A percentile compares a stretch with the other conserved stretches of the same genome.
Conservation (phyloP, 2,113 vertebrate species). For the Gadus chalcogrammus region DNA sequence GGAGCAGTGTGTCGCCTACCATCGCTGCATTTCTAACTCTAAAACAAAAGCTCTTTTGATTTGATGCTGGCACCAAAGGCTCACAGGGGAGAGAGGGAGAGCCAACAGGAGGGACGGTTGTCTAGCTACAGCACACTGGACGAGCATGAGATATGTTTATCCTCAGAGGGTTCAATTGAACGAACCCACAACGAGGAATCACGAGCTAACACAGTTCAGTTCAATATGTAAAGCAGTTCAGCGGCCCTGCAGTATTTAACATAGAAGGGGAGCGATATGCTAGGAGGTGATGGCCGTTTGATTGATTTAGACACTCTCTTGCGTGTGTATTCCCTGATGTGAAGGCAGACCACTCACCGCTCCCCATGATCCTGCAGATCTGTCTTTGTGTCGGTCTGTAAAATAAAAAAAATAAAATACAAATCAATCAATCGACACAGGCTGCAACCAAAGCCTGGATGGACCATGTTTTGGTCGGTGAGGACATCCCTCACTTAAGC, state of each 20-base stretch:
- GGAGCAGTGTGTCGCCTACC: constrained; percentile 36
- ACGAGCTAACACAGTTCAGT: not conserved
- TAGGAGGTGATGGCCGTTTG: no score
- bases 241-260: not conserved
- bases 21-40: constrained; percentile 48
- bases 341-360: constrained; percentile 42
- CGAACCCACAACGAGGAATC: not conserved
- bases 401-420: not conserved
- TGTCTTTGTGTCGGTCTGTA: constrained; percentile 42
- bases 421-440: not conserved
- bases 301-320: not conserved
- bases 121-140: not conserved
- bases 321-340: not conserved
- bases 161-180: not conserved
- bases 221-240: not conserved
- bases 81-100: constrained; percentile 33
- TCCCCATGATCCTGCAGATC: constrained; percentile 67
- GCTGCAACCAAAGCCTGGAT: not conserved
- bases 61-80: constrained; percentile 49
- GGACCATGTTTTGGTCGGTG: not conserved
- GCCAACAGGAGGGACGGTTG: not conserved
- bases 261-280: not conserved
- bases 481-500: not conserved
- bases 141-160: not conserved
- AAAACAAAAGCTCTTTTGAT: constrained; percentile 69